These are phyloP conservation scores for Pteria penguin DNA, from an alignment of 2,888 invertebrate genomes.

Conservation along the genomic window DNA sequence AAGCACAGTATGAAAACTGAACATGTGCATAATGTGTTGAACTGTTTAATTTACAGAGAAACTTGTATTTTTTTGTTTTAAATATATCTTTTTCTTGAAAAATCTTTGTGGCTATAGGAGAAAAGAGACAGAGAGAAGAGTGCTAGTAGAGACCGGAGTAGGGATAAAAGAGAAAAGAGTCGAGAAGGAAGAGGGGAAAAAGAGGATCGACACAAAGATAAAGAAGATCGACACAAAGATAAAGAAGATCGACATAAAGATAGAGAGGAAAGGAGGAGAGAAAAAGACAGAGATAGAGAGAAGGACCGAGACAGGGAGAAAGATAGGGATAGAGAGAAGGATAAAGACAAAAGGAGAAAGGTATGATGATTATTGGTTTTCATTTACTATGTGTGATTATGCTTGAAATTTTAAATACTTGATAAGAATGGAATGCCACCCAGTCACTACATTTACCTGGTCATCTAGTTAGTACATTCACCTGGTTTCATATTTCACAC, in stretches of 20 bases:
- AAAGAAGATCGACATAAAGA: constrained; percentile 51
- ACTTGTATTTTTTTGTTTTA: too few relatives aligned
- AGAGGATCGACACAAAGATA: constrained; percentile 48
- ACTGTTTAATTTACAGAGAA: too few relatives aligned
- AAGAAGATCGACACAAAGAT: constrained; percentile 49
- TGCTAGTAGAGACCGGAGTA: constrained; percentile 46
- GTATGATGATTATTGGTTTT: constrained; percentile 24
- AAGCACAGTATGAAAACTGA: too few relatives aligned
- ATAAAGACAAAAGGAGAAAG: constrained; percentile 55
- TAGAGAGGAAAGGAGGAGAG: constrained; percentile 43
- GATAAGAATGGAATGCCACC: too few relatives aligned
- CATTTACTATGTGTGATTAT: too few relatives aligned
- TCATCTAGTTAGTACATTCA: too few relatives aligned
- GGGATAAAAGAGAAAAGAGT: constrained; percentile 46
- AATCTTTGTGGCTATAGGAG: too few relatives aligned
- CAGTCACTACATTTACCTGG: too few relatives aligned
- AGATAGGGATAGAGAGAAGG: constrained; percentile 45
- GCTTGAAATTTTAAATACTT: too few relatives aligned
- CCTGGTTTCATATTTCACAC: too few relatives aligned
- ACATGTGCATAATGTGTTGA: too few relatives aligned
- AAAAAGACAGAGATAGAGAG: constrained; percentile 55
- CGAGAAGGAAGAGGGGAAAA: constrained; percentile 37
- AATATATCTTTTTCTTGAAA: too few relatives aligned
- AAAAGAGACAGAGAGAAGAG: constrained; percentile 46
- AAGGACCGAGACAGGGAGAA: constrained; percentile 49